phyloP scores from a whole-genome alignment of 2,888 invertebrate species.

The Campaea margaritaria region DNA sequence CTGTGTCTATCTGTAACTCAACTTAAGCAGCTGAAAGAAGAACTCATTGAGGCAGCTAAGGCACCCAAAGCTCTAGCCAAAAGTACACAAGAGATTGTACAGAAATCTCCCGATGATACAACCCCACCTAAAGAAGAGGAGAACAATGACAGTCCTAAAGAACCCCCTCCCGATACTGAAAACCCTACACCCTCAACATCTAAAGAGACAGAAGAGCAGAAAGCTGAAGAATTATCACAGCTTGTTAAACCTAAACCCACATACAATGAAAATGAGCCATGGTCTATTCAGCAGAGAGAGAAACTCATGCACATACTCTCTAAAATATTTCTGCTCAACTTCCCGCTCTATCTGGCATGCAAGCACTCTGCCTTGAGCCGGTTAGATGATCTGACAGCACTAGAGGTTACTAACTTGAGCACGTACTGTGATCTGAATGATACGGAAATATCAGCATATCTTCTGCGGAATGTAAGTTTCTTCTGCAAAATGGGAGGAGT shows the following conservation, averaged over 20 bases:
- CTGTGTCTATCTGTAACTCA: constrained; percentile 93
- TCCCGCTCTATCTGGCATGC: constrained; percentile 94
- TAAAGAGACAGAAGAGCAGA: constrained; percentile 53
- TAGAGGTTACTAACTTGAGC: constrained; percentile 92
- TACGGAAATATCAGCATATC: constrained; percentile 95
- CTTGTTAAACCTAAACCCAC: constrained; percentile 40
- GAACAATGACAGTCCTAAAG: constrained; percentile 51
- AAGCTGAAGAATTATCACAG: constrained; percentile 41
- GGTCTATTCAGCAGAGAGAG: constrained; percentile 94
- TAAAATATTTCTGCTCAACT: constrained; percentile 94
- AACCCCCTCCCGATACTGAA: constrained; percentile 52
- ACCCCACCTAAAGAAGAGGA: constrained; percentile 53
- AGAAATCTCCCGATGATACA: constrained; percentile 51
- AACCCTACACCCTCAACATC: constrained; percentile 53
- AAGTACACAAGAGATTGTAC: constrained; percentile 59
- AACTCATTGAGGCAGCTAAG: constrained; percentile 77
- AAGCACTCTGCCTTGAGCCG: constrained; percentile 93
- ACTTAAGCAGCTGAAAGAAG: constrained; percentile 89
- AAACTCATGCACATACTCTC: constrained; percentile 94
- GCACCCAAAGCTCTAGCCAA: constrained; percentile 55
- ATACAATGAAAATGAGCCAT: constrained; percentile 72
- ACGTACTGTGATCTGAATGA: constrained; percentile 96
- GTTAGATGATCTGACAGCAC: constrained; percentile 92
- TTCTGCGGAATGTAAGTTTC: constrained; percentile 95
- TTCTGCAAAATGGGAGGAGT: constrained; percentile 97